Evolutionary conservation across 2,113 vertebrate species (phyloP).

Genomic region (Prolemur simus): DNA sequence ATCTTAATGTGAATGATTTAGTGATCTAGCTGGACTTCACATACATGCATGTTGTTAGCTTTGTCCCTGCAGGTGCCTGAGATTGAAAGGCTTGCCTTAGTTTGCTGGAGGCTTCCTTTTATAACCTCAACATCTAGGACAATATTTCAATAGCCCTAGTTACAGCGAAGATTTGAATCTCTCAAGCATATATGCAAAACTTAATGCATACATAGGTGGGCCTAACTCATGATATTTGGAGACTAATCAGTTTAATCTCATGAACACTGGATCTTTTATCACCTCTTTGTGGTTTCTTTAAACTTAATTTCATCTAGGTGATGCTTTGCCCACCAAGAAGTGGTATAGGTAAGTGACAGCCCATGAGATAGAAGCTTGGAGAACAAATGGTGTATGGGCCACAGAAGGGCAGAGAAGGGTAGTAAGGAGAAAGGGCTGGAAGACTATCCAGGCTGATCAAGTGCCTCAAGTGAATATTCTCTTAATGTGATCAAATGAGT

Average conservation of each 20-base stretch:
- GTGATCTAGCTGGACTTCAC: neutral
- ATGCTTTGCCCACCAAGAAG: neutral
- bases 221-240: neutral
- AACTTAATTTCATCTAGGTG: neutral
- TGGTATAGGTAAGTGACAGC: neutral
- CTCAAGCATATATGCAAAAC: neutral
- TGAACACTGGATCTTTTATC: neutral
- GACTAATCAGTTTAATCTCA: neutral
- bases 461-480: neutral
- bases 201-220: neutral
- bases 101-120: conserved; percentile 8
- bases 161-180: neutral
- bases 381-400: neutral
- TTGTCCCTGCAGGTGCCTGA: neutral
- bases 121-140: neutral
- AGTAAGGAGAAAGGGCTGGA: neutral
- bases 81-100: neutral
- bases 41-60: neutral
- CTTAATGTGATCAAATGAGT: neutral
- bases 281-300: neutral
- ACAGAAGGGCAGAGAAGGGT: neutral
- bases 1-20: neutral
- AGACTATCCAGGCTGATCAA: neutral
- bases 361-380: neutral
- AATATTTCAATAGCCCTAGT: neutral